phyloP scores from a whole-genome alignment of 2,113 vertebrate species.

The Gulo gulo region DNA sequence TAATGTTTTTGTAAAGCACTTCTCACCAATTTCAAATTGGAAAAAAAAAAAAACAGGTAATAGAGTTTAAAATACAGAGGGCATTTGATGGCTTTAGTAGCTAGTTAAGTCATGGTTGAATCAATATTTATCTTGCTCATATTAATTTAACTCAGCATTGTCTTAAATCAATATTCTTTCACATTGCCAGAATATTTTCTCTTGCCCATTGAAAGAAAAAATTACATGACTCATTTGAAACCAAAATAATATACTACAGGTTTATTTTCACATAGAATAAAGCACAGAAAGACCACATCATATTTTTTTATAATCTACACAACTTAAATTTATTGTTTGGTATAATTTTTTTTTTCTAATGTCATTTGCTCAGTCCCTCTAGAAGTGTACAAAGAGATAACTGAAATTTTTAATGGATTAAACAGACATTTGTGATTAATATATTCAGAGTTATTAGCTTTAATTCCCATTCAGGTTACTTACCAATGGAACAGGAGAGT shows the following conservation, averaged over 20 bases:
- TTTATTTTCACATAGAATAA: neutral
- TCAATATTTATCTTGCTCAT: neutral
- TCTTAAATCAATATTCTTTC: neutral
- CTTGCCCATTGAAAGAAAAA: neutral
- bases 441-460: slow-evolving; percentile 39
- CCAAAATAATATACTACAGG: neutral
- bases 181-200: neutral
- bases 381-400: slow-evolving; percentile 6
- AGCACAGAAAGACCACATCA: neutral
- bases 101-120: neutral
- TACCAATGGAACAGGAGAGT: neutral
- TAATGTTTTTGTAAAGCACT: neutral
- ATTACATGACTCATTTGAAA: neutral
- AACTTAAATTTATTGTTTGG: slow-evolving; percentile 31
- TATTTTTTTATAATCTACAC: neutral
- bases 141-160: neutral
- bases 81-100: neutral
- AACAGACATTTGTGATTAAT: slow-evolving; percentile 33
- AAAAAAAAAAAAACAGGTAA: neutral
- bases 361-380: neutral
- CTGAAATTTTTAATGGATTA: slow-evolving; percentile 20
- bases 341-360: neutral
- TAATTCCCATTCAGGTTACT: slow-evolving; percentile 33
- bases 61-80: neutral
- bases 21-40: neutral